Base-by-base conservation (phyloP, 37 sponge, comb jelly and placozoan genomes). In the Ephydatia muelleri region DNA sequence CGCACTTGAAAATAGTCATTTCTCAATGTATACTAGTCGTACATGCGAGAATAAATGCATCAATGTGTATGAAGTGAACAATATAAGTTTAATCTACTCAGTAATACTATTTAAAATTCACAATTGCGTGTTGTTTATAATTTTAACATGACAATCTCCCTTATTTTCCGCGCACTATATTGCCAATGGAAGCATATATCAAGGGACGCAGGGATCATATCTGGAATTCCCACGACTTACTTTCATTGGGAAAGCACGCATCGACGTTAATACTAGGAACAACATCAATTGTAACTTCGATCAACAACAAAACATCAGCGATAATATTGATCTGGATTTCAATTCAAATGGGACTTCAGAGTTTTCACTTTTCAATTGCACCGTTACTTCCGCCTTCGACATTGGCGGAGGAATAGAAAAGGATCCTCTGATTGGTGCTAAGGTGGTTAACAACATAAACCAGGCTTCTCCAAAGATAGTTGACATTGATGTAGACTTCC, bases 191-290 rank as follows among this genome's bases (percentile, higher is more conserved):
- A n/a, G n/a, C n/a, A n/a, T n/a, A n/a, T n/a, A n/a, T n/a, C n/a
- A n/a, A n/a, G n/a, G n/a, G n/a, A n/a, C n/a, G n/a, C n/a, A n/a
- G n/a, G 57, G 77, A n/a, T 84, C 84, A 32, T 84, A 84, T 37
- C 32, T 84, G 76, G 84, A 76, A 57, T 9, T 11, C 11, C 84
- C 84, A 32, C 64, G 84, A 3, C 9, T 84, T 34, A 35, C 78
- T 5, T 85, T 85, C 38, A 22, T 13, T 25, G 86, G 86, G 33
- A 4, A 77, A 11, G 78, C 39, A n/a, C 40, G 86, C n/a, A 79
- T 79, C 39, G 86, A 85, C 69, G 86, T 69, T 0, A 75, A 75
- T 68, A 78, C 86, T 6, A 28, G 77, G 3, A 85, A 85, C 34
- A 85, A 85, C 31, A 8, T 48, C 21, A 25, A 31, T 29, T 85